Percentiles rank a stretch among this genome's conserved stretches.
Evolutionary conservation across 1,140 invertebrate species (phyloP).

Genomic region (Sycophaga agraensis): DNA sequence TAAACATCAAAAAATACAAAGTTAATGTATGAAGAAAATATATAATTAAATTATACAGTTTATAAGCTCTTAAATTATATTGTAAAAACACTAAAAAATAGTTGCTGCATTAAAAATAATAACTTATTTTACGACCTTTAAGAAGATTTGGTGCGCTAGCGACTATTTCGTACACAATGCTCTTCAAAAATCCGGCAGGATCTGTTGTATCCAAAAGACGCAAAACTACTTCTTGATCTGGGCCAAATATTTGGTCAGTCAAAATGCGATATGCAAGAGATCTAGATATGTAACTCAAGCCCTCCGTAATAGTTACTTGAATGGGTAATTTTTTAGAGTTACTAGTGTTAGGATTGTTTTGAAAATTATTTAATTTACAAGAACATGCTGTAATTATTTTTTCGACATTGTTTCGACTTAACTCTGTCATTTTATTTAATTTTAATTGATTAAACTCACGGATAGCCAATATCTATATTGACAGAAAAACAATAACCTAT

Average conservation of each 20-base stretch:
- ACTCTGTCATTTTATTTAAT: too few relatives aligned
- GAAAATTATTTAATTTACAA: too few relatives aligned
- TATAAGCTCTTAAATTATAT: background rate
- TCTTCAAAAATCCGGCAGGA: conserved; percentile 18
- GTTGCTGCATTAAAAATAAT: too few relatives aligned
- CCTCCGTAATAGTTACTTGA: conserved; percentile 27
- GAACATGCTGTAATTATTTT: too few relatives aligned
- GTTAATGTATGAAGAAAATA: background rate
- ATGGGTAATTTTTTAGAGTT: conserved; percentile 3
- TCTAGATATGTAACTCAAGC: conserved; percentile 13
- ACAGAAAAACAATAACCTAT: too few relatives aligned
- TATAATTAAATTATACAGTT: background rate
- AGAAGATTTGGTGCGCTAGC: conserved; percentile 21
- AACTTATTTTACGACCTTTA: too few relatives aligned
- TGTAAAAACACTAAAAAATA: too few relatives aligned
- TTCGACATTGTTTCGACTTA: too few relatives aligned
- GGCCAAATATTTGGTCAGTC: conserved; percentile 23
- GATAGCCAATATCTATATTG: too few relatives aligned
- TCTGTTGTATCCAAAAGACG: conserved; percentile 15
- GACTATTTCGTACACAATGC: conserved; percentile 29
- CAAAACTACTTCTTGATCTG: conserved; percentile 20
- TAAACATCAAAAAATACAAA: background rate
- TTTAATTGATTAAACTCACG: too few relatives aligned
- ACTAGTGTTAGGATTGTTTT: too few relatives aligned
- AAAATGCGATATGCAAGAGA: conserved; percentile 25